A percentile compares a stretch with the other conserved stretches of the same genome.
Evolutionary conservation across 2,888 invertebrate genomes (phyloP).

Genomic region (Phaedon cochleariae): DNA sequence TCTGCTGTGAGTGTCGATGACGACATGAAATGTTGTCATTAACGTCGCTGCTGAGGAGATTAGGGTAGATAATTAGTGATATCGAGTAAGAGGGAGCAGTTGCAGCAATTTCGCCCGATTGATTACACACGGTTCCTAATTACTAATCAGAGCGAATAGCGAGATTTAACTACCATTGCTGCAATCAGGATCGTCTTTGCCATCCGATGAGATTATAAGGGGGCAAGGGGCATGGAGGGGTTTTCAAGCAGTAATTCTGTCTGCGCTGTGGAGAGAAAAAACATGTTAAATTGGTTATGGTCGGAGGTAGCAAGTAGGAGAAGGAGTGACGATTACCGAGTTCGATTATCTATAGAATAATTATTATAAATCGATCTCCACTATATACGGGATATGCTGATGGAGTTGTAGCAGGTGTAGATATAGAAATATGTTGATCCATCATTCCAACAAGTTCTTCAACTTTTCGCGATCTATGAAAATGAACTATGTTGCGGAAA

Average conservation of each 20-base stretch:
- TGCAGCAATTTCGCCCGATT: slow-evolving; percentile 17
- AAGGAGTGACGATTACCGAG: background rate
- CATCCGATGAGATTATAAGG: slow-evolving; percentile 11
- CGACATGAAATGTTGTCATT: slow-evolving; percentile 14
- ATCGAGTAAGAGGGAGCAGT: slow-evolving; percentile 19
- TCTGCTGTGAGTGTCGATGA: background rate
- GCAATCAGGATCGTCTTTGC: slow-evolving; percentile 10
- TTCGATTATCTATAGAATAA: background rate
- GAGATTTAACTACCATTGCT: slow-evolving; percentile 16
- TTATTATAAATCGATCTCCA: background rate
- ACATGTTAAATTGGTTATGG: background rate
- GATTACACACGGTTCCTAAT: slow-evolving; percentile 17
- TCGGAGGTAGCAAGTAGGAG: background rate
- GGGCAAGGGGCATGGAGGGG: background rate
- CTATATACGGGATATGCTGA: background rate
- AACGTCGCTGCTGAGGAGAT: slow-evolving; percentile 23
- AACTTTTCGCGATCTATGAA: no score
- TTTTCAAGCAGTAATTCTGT: slow-evolving; percentile 3
- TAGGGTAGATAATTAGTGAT: slow-evolving; percentile 27
- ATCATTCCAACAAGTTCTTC: no score
- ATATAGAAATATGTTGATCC: no score
- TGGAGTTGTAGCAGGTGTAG: background rate
- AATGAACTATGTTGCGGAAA: no score
- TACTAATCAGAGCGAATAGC: slow-evolving; percentile 15
- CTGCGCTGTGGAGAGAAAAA: background rate